Evolutionary conservation across 2,888 invertebrate species (phyloP).

Genomic region (Synanthedon formicaeformis): DNA sequence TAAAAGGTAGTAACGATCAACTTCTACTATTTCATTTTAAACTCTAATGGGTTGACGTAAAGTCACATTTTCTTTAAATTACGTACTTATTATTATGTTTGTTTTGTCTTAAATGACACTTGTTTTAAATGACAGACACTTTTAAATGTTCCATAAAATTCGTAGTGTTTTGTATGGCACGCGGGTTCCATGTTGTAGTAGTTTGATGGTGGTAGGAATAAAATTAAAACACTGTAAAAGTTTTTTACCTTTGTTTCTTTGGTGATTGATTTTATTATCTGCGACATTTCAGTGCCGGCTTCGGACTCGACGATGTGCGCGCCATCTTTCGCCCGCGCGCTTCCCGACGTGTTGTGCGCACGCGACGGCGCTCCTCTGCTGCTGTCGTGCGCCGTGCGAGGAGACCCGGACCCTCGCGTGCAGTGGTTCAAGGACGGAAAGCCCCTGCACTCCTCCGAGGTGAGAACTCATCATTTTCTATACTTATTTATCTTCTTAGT

Average conservation of each 20-base stretch:
- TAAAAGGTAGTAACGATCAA: too few species aligned
- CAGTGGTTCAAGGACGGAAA: conserved; percentile 91
- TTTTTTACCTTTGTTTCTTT: neutral
- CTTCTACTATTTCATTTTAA: too few species aligned
- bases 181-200: too few species aligned
- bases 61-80: too few species aligned
- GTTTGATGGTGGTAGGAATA: too few species aligned
- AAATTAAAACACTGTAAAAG: neutral
- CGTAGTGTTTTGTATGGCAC: too few species aligned
- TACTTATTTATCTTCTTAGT: too few species aligned
- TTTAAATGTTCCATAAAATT: too few species aligned
- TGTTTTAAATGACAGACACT: too few species aligned
- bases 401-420: conserved; percentile 93
- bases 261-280: neutral
- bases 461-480: conserved; percentile 11
- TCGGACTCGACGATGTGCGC: conserved; percentile 88
- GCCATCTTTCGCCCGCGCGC: conserved; percentile 84
- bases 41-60: too few species aligned
- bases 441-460: conserved; percentile 57
- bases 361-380: conserved; percentile 90
- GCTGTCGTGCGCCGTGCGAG: conserved; percentile 85
- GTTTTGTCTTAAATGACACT: too few species aligned
- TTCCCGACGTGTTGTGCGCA: conserved; percentile 79
- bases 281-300: conserved; percentile 76
- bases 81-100: too few species aligned